Base-by-base conservation (phyloP, 2,113 vertebrate genomes). In the Hyperopisus bebe region DNA sequence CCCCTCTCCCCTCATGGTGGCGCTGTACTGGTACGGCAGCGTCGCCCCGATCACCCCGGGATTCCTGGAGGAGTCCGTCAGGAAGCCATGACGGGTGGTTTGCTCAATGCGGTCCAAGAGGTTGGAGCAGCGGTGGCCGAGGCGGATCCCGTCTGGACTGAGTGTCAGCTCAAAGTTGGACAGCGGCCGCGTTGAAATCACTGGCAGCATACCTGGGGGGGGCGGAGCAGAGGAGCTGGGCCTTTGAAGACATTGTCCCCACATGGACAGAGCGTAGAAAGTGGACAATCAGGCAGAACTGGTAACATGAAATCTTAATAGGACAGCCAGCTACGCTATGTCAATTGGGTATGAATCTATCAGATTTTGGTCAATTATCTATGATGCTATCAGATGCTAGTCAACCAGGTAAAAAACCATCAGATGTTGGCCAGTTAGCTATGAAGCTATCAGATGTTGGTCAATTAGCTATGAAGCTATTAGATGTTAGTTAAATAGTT, bases 91-190 rank as follows among this genome's bases (percentile, higher is more conserved):
- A 70, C 93, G 96, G 6, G 96, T 97, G 91, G 91, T 96, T 19
- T 96, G 95, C 93, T 96, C 96, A 0, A 92, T 95, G 42, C 95
- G 95, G 89, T 96, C 95, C 92, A 97, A 77, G 17, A 97, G 92
- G 90, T 97, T 97, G 77, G 97, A 97, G 91, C 97, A 97, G 55
- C 93, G 96, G 89, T 96, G 96, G 66, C 96, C 97, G 74, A 94
- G 94, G 82, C 96, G 94, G 0, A 95, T 96, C 70, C 96, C 96
- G 19, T 97, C 96, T 0, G 95, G 96, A 89, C 96, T 97, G 50
- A 97, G 95, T 0, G 96, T 96, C 86, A 97, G 94, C 91, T 97
- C 96, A 42, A 97, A 97, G 93, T 96, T 96, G 92, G 96, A 96
- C 66, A 97, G 94, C 55, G 96, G 95, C 83, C 95, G 95, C 0